These are phyloP conservation scores for Chionis minor DNA, from an alignment of 2,113 vertebrate genomes.

Conservation along the genomic window DNA sequence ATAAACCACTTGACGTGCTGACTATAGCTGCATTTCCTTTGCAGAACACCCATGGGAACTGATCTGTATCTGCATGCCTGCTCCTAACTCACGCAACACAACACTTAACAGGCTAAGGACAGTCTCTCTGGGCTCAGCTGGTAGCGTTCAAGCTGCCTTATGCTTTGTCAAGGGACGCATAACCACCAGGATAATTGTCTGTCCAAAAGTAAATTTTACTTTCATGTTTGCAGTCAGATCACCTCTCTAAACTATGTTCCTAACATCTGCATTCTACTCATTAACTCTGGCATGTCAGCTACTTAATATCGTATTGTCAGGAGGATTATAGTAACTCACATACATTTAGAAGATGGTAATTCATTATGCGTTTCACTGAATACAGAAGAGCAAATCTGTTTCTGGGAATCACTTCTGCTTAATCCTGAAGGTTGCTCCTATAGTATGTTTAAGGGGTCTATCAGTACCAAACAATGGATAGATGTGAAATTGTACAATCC, in stretches of 20 bases:
- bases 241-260: neutral
- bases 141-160: neutral
- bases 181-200: neutral
- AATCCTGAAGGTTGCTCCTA: neutral
- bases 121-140: neutral
- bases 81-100: neutral
- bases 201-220: neutral
- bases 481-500: neutral
- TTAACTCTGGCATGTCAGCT: neutral
- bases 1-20: neutral
- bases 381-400: neutral
- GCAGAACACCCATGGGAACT: neutral
- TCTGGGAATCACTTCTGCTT: neutral
- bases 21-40: neutral
- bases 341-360: neutral
- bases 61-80: neutral
- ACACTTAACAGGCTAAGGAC: neutral
- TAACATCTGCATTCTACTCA: neutral
- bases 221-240: neutral
- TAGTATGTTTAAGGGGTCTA: neutral
- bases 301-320: rapidly evolving
- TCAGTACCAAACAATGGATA: neutral
- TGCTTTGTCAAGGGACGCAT: neutral
- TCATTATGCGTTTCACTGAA: neutral
- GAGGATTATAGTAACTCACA: neutral